Base-by-base conservation (phyloP, 2,888 invertebrate genomes). In the Onthophagus sagittarius region DNA sequence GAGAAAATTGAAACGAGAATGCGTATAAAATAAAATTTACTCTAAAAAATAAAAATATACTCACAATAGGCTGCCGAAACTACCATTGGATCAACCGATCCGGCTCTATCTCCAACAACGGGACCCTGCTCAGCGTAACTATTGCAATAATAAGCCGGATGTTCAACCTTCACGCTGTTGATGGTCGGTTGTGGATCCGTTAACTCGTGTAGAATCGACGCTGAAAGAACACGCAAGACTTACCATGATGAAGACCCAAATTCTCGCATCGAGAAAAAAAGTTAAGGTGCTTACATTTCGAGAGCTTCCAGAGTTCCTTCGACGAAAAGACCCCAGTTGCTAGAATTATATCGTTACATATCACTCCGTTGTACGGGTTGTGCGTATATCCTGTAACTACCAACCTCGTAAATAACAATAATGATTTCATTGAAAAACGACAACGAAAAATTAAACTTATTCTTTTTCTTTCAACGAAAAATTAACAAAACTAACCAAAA, bases 281-380 rank as follows among this genome's bases (percentile, higher is more conserved):
- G 23, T 2, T 23, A 23, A 23, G 23, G 23, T 23, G 83, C 80
- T 84, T 85, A 86, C 86, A 85, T 95, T 96, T 97, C 83, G 98
- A 98, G 86, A 99, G 92, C 89, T 96, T 95, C 94, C 98, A 97
- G 87, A 99, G 92, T 91, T 99, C 99, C 90, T 96, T 96, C 84
- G 99, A 98, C 83, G 98, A 97, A 92, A 99, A 99, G 87, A 99
- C 99, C 86, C 99, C 99, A 84, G 98, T 99, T 85, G 99, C 98
- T 91, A 97, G 92, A 89, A 99, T 98, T 87, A 98, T 98, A 91
- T 98, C 97, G 90, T 97, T 97, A 91, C 97, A 97, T 88, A 97
- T 94, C 86, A 98, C 97, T 86, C 97, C 97, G 89, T 97, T 97
- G 91, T 97, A 97, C 85, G 97, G 96, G 91, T 97, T 97, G 90